Percentiles rank a stretch among this genome's conserved stretches.
These are phyloP conservation scores for Rhinichthys osculus DNA, from an alignment of 2,797 vertebrate genomes.

Conservation along the genomic window DNA sequence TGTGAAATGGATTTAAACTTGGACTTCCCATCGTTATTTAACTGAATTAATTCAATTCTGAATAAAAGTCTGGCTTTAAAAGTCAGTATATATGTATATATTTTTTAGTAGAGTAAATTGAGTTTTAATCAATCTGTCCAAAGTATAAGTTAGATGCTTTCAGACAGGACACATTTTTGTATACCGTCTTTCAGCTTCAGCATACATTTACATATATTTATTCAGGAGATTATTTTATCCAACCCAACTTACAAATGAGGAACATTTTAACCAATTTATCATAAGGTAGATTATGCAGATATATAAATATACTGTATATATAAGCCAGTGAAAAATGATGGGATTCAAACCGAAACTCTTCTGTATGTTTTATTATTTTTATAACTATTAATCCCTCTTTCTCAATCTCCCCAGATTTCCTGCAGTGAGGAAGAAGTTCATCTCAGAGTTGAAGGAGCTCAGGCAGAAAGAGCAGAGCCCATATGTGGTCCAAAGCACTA, in stretches of 20 bases:
- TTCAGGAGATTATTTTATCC: background rate
- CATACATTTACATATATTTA: background rate
- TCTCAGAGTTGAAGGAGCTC: constrained; percentile 96
- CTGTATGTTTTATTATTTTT: background rate
- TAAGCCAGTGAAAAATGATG: background rate
- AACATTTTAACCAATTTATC: background rate
- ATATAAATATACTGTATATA: too few species aligned
- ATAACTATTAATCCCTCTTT: background rate
- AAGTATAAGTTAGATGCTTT: background rate
- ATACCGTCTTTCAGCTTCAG: background rate
- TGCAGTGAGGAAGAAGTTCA: constrained; percentile 97
- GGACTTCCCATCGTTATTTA: background rate
- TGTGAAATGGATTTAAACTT: background rate
- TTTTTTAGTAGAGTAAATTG: background rate
- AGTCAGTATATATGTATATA: background rate
- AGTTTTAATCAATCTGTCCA: background rate
- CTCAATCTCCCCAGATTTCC: constrained; percentile 84
- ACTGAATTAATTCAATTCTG: background rate
- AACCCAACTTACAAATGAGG: background rate
- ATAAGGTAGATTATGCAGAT: background rate
- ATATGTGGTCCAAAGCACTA: constrained; percentile 93
- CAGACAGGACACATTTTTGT: background rate
- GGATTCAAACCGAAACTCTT: background rate
- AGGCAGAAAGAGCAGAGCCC: constrained; percentile 96
- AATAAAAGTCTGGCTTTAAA: background rate